These are phyloP conservation scores for Serilophus lunatus DNA, from an alignment of 2,113 vertebrate genomes.

Conservation along the genomic window DNA sequence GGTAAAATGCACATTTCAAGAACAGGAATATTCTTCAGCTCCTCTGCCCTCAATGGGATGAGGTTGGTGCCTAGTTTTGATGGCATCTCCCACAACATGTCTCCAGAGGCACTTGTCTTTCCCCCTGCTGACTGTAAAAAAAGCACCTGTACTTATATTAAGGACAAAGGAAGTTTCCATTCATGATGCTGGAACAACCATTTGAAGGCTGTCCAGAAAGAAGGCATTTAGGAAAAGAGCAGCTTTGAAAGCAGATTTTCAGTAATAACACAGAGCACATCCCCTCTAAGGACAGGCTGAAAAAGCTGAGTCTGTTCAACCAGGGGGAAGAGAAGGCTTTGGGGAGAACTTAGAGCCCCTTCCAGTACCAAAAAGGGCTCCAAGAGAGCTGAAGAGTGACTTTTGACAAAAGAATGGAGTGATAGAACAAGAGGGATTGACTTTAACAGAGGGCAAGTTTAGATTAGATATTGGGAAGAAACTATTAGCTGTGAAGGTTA, in stretches of 20 bases:
- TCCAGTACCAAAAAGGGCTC: too few relatives aligned
- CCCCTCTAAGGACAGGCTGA: background rate
- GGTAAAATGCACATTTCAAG: background rate
- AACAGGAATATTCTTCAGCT: background rate
- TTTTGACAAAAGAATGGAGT: background rate
- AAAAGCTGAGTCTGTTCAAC: background rate
- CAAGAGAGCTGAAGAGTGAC: background rate
- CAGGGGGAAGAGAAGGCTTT: background rate
- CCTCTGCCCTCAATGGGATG: background rate
- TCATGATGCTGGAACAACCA: background rate
- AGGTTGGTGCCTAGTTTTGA: background rate
- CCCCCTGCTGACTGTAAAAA: background rate
- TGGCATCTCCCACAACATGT: background rate
- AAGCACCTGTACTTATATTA: background rate
- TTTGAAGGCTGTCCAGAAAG: background rate
- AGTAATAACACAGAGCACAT: background rate
- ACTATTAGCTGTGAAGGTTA: background rate
- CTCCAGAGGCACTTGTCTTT: background rate
- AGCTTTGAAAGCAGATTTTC: background rate
- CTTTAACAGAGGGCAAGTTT: background rate
- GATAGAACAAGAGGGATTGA: accelerated
- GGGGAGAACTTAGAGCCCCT: accelerated
- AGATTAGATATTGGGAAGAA: background rate
- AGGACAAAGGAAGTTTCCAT: background rate
- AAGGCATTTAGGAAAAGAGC: background rate